Evolutionary conservation across 2,113 vertebrate species (phyloP).

Genomic region (Turdus rufiventris): DNA sequence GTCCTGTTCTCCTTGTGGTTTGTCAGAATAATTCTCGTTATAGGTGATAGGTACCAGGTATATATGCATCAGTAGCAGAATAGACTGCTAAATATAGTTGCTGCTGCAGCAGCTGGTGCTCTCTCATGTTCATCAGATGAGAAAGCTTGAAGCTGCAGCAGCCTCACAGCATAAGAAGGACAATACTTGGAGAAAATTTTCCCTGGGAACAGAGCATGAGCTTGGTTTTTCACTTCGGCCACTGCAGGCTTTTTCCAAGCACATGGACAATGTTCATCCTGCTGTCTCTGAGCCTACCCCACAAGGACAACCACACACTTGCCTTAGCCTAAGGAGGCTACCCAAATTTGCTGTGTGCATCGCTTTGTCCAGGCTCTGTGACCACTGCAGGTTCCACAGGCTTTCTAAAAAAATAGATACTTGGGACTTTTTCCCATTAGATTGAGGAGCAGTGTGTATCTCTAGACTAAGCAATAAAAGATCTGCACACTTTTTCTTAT

Average conservation of each 20-base stretch:
- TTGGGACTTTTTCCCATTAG: neutral
- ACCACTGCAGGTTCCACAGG: neutral
- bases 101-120: neutral
- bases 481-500: neutral
- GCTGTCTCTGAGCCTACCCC: neutral
- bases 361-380: neutral
- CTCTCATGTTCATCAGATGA: neutral
- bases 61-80: constrained; percentile 15
- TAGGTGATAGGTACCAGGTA: constrained; percentile 20
- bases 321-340: neutral
- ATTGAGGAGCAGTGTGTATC: neutral
- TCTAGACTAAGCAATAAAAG: neutral
- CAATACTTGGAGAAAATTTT: neutral
- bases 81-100: constrained; percentile 48
- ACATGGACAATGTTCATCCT: neutral
- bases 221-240: neutral
- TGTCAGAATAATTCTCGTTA: constrained; percentile 30
- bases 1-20: neutral
- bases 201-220: neutral
- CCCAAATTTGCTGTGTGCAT: neutral
- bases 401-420: neutral
- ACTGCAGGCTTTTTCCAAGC: neutral
- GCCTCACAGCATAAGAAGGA: neutral
- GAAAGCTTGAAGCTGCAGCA: neutral
- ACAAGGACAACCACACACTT: fast-evolving